Conservation (phyloP, 2,888 invertebrate species). For the Pomacea canaliculata region DNA sequence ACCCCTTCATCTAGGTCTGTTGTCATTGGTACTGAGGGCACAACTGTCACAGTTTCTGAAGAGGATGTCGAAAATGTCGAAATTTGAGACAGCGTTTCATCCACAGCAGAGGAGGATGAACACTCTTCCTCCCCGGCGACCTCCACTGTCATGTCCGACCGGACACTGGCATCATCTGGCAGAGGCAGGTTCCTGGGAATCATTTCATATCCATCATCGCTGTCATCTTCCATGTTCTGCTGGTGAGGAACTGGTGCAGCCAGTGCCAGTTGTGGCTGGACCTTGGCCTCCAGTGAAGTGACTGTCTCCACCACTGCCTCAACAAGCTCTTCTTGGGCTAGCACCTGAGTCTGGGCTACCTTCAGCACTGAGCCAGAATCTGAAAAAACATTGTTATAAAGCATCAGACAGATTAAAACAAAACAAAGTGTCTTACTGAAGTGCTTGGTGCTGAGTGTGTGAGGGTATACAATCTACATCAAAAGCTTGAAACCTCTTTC, state of each 20-base stretch:
- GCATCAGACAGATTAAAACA: too few species aligned
- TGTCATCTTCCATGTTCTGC: slow-evolving; percentile 13
- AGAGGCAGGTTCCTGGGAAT: slow-evolving; percentile 18
- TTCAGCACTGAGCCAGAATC: slow-evolving; percentile 16
- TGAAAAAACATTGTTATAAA: background rate
- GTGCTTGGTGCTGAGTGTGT: too few species aligned
- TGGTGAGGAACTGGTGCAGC: background rate
- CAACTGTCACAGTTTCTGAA: background rate
- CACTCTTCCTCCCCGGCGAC: background rate
- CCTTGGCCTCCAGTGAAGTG: background rate
- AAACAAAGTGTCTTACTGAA: too few species aligned
- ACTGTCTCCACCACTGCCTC: background rate
- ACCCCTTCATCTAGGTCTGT: slow-evolving; percentile 19
- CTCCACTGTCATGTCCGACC: background rate
- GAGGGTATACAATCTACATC: too few species aligned
- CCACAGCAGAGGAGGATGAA: background rate
- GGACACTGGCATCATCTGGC: slow-evolving; percentile 15
- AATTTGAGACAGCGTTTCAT: background rate
- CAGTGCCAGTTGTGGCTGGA: slow-evolving; percentile 3
- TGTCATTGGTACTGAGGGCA: slow-evolving; percentile 1
- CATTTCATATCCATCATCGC: slow-evolving; percentile 20
- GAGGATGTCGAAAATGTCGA: background rate
- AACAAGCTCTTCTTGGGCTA: slow-evolving; percentile 6
- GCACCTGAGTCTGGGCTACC: slow-evolving; percentile 17
- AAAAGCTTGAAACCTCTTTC: too few species aligned